phyloP scores from a whole-genome alignment of 37 sponge, comb jelly and placozoan species.

The Trichoplax adhaerens region DNA sequence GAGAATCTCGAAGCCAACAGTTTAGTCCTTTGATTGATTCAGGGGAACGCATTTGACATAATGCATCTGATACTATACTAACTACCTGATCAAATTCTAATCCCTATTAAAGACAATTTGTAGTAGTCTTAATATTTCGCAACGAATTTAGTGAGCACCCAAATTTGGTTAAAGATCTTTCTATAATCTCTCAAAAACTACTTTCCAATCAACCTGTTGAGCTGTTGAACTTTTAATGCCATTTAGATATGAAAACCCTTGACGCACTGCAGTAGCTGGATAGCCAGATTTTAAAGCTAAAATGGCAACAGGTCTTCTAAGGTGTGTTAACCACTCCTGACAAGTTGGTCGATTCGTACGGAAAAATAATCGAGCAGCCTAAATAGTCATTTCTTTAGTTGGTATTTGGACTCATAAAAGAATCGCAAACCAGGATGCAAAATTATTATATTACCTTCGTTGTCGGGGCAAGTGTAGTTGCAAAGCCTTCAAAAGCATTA shows the following conservation, averaged over 20 bases:
- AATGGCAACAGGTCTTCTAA: constrained; percentile 58
- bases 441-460: constrained; percentile 31
- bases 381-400: constrained; percentile 1
- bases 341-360: constrained; percentile 71
- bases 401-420: not conserved
- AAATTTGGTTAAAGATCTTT: too few species aligned
- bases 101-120: constrained; percentile 5
- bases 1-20: constrained; percentile 20
- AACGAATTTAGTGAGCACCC: too few species aligned
- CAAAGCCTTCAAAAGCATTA: constrained; percentile 82
- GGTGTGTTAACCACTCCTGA: constrained; percentile 58
- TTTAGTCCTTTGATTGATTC: constrained; percentile 47
- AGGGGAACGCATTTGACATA: constrained; percentile 43
- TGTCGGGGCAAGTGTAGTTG: constrained; percentile 47
- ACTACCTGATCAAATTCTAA: constrained; percentile 57
- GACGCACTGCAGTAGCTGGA: constrained; percentile 56
- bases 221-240: constrained; percentile 3
- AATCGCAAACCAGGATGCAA: not conserved
- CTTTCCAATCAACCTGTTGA: too few species aligned
- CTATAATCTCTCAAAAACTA: too few species aligned
- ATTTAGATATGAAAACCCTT: constrained; percentile 52
- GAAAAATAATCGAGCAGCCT: constrained; percentile 42
- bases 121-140: too few species aligned
- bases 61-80: constrained; percentile 44
- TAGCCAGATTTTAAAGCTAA: constrained; percentile 66